Evolutionary conservation across 2,113 vertebrate genomes (phyloP).

Genomic region (Sturnira hondurensis): DNA sequence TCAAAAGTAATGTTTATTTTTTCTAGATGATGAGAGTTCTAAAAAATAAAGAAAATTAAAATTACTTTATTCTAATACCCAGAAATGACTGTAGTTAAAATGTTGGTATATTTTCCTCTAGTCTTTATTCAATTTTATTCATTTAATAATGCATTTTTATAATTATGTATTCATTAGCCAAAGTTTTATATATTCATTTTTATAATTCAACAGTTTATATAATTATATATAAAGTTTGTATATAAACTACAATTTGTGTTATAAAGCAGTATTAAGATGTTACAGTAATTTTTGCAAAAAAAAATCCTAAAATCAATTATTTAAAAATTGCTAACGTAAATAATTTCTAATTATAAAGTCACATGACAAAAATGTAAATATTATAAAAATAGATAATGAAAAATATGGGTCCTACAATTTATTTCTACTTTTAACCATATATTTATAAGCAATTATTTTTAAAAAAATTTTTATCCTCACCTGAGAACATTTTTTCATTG

Average conservation of each 20-base stretch:
- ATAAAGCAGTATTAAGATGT: not conserved
- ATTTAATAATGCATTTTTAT: not conserved
- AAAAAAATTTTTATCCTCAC: too few species aligned
- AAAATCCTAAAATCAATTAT: not conserved
- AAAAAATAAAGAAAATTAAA: slow-evolving; percentile 23
- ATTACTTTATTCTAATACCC: not conserved
- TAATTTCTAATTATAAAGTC: slow-evolving; percentile 14
- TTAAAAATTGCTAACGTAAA: not conserved
- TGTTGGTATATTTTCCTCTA: not conserved
- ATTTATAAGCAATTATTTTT: not conserved
- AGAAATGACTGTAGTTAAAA: not conserved
- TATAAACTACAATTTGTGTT: not conserved
- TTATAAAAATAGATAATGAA: slow-evolving; percentile 31
- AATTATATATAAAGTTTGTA: not conserved
- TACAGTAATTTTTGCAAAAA: not conserved
- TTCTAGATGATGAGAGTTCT: slow-evolving; percentile 25
- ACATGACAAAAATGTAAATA: slow-evolving; percentile 18
- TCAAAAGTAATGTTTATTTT: not conserved
- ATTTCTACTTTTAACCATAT: not conserved
- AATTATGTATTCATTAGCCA: not conserved
- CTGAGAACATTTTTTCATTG: too few species aligned
- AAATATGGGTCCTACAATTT: not conserved
- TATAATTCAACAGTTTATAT: not conserved
- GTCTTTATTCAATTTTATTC: not conserved
- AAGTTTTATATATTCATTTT: not conserved